phyloP scores from a whole-genome alignment of 30 jellyfish, hydroid and myxozoan genomes.

The Aurelia aurita region DNA sequence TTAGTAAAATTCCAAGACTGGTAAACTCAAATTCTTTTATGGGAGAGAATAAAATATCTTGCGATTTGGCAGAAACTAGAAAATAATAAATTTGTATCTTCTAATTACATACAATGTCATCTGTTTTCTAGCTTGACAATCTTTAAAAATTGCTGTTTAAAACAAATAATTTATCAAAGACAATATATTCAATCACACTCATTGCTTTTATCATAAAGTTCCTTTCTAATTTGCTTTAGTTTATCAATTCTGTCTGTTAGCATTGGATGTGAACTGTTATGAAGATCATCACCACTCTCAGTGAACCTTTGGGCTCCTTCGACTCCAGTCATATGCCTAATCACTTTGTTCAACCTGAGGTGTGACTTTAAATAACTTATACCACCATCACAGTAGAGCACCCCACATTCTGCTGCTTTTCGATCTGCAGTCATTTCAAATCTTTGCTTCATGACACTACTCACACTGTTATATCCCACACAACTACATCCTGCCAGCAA shows the following conservation, averaged over 20 bases:
- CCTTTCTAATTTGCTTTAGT: slow-evolving; percentile 36
- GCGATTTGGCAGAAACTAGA: no score
- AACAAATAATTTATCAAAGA: no score
- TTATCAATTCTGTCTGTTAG: slow-evolving; percentile 67
- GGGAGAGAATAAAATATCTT: no score
- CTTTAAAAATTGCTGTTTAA: no score
- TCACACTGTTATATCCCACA: slow-evolving; percentile 17
- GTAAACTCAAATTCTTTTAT: no score
- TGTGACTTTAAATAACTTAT: slow-evolving; percentile 69
- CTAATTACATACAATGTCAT: no score
- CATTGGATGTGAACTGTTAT: slow-evolving; percentile 72
- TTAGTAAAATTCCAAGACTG: no score
- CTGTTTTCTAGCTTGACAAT: no score
- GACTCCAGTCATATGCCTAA: slow-evolving; percentile 71
- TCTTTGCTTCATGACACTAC: slow-evolving; percentile 28
- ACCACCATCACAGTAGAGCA: slow-evolving; percentile 82
- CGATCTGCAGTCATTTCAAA: slow-evolving; percentile 77
- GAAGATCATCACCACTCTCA: slow-evolving; percentile 65
- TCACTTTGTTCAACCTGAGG: slow-evolving; percentile 67
- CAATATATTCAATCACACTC: not conserved
- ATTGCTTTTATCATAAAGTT: not conserved
- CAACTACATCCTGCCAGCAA: slow-evolving; percentile 61
- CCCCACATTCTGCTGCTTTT: slow-evolving; percentile 75
- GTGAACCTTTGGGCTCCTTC: slow-evolving; percentile 70
- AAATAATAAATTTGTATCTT: no score